A percentile compares a stretch with the other conserved stretches of the same genome.
phyloP scores from a whole-genome alignment of 1,140 invertebrate species.

The Caenorhabditis latens region DNA sequence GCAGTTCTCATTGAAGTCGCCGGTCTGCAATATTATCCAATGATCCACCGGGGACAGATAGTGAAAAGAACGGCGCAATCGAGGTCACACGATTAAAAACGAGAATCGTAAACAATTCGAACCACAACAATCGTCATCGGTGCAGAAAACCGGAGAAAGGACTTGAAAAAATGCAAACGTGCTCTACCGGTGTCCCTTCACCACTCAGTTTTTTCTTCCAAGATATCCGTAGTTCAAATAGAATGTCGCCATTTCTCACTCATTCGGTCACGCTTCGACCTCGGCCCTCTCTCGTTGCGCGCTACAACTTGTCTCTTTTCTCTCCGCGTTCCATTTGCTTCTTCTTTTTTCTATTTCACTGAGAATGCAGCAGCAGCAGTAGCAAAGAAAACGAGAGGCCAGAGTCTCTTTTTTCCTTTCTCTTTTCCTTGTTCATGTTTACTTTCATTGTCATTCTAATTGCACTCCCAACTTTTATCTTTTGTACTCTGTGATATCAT shows the following conservation, averaged over 20 bases:
- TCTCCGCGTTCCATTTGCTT: conserved; percentile 52
- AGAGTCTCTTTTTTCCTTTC: background rate
- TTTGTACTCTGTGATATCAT: conserved; percentile 3
- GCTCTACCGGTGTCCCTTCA: conserved; percentile 15
- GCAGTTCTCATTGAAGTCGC: background rate
- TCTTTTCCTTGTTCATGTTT: conserved; percentile 34
- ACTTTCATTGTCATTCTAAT: conserved; percentile 43
- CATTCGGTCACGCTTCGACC: conserved; percentile 52
- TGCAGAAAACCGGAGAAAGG: background rate
- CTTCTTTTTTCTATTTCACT: background rate
- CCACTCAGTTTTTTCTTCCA: background rate
- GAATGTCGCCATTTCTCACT: conserved; percentile 51
- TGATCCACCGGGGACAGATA: background rate
- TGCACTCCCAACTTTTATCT: conserved; percentile 6
- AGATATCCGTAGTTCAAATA: conserved; percentile 54
- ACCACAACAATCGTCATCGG: background rate
- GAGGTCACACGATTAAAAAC: background rate
- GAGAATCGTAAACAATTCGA: conserved; percentile 21
- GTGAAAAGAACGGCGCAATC: background rate
- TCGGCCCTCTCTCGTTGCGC: conserved; percentile 6
- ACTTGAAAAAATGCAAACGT: background rate
- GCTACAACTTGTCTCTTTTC: conserved; percentile 49
- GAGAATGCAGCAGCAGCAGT: conserved; percentile 5
- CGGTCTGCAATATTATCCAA: background rate
- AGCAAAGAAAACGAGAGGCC: background rate